These are phyloP conservation scores for Bicyclus anynana DNA, from an alignment of 1,140 invertebrate species.

Conservation along the genomic window DNA sequence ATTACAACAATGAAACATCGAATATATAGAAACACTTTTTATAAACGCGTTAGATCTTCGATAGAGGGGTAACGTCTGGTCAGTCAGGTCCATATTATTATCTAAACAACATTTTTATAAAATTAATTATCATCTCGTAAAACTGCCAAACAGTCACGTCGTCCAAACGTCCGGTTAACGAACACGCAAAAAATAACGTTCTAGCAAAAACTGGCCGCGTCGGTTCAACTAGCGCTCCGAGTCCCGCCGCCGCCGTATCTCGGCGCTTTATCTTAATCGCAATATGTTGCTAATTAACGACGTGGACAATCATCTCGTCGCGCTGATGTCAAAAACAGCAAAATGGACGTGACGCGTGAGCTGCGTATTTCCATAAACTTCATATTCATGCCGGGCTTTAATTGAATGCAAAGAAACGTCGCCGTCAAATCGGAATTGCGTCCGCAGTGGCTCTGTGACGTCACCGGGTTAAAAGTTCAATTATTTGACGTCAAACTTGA, in stretches of 20 bases:
- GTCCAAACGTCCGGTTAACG: too few relatives aligned
- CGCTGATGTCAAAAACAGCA: background rate
- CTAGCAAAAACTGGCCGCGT: background rate
- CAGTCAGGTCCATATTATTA: too few relatives aligned
- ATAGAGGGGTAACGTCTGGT: too few relatives aligned
- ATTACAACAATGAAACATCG: too few relatives aligned
- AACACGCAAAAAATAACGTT: background rate
- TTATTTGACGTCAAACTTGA: background rate
- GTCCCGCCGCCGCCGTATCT: background rate
- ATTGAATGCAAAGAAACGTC: background rate
- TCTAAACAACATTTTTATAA: too few relatives aligned
- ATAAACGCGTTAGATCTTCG: too few relatives aligned
- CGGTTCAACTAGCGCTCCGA: background rate
- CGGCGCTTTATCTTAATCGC: background rate
- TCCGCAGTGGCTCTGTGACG: background rate
- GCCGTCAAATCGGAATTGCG: background rate
- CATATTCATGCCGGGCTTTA: background rate
- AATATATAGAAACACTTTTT: too few relatives aligned
- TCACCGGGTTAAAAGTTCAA: background rate
- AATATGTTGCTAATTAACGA: background rate
- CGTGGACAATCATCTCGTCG: background rate
- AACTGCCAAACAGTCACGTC: background rate
- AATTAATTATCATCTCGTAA: too few relatives aligned
- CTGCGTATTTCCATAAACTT: background rate
- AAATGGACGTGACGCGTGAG: background rate